Conservation (phyloP, 2,888 invertebrate species). For the Yponomeuta cagnagella region DNA sequence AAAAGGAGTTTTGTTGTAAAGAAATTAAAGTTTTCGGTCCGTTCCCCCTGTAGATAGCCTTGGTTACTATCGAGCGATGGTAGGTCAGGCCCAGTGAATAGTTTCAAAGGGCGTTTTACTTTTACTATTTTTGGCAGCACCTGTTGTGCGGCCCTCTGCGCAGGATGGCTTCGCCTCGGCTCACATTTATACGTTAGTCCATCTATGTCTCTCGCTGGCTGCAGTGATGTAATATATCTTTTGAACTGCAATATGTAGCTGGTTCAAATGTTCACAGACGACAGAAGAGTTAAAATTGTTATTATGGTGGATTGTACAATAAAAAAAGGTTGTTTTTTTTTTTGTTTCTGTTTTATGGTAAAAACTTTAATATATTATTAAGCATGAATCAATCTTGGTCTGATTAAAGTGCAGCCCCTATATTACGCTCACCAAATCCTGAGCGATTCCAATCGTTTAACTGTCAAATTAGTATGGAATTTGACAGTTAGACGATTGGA, state of each 20-base stretch:
- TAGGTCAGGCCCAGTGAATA: conserved; percentile 43
- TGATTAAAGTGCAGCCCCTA: too few relatives aligned
- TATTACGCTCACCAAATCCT: too few relatives aligned
- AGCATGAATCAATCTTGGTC: too few relatives aligned
- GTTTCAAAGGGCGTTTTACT: conserved; percentile 43
- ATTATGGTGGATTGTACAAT: too few relatives aligned
- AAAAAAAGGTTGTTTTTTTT: too few relatives aligned
- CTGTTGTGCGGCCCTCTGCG: conserved; percentile 27
- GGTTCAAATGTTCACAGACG: too few relatives aligned
- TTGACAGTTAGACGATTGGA: too few relatives aligned
- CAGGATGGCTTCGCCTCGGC: not conserved
- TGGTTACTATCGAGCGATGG: conserved; percentile 26
- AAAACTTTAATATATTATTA: not conserved
- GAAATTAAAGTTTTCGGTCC: conserved; percentile 14
- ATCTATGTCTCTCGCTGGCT: too few relatives aligned
- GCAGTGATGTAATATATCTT: not conserved
- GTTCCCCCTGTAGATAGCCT: conserved; percentile 26
- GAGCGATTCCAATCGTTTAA: too few relatives aligned
- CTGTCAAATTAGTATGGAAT: too few relatives aligned
- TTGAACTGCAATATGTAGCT: not conserved
- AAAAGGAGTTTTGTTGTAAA: not conserved
- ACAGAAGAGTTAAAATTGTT: too few relatives aligned
- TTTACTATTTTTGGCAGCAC: conserved; percentile 55
- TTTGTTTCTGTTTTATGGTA: too few relatives aligned
- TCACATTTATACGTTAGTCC: not conserved